Percentiles rank a stretch among this genome's conserved stretches.
phyloP scores from a whole-genome alignment of 2,888 invertebrate genomes.

The Malthinus seriepunctatus region DNA sequence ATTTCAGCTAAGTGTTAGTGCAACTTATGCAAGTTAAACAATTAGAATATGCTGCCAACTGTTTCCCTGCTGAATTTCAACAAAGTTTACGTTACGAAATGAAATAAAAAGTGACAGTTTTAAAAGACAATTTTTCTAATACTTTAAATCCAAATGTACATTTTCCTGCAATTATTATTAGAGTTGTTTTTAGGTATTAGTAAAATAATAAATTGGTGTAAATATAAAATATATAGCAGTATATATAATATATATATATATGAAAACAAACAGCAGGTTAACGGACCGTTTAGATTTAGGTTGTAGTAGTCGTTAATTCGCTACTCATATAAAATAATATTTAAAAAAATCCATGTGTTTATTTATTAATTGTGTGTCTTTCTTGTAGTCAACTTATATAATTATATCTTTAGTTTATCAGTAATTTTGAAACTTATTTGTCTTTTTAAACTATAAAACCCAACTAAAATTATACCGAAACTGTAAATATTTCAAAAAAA shows the following conservation, averaged over 20 bases:
- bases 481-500: slow-evolving; percentile 3
- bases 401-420: background rate
- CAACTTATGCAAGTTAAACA: too few species aligned
- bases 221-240: slow-evolving; percentile 23
- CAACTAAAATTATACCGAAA: background rate
- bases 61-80: too few species aligned
- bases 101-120: too few species aligned
- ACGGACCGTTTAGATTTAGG: slow-evolving; percentile 28
- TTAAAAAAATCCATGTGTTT: slow-evolving; percentile 22
- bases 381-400: slow-evolving; percentile 13
- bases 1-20: too few species aligned
- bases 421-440: slow-evolving; percentile 2
- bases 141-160: slow-evolving; percentile 8
- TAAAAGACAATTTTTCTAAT: too few species aligned
- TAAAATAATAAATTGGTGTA: slow-evolving; percentile 29
- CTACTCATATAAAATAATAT: slow-evolving; percentile 22
- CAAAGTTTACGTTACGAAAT: too few species aligned
- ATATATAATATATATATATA: slow-evolving; percentile 16
- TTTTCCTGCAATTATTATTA: slow-evolving; percentile 28
- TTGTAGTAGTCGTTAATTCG: slow-evolving; percentile 24
- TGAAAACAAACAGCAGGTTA: slow-evolving; percentile 28
- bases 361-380: slow-evolving; percentile 27
- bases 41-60: too few species aligned
- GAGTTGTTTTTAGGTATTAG: slow-evolving; percentile 12
- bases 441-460: background rate